These are phyloP conservation scores for Leuciscus waleckii DNA, from an alignment of 2,797 vertebrate species.

Conservation along the genomic window DNA sequence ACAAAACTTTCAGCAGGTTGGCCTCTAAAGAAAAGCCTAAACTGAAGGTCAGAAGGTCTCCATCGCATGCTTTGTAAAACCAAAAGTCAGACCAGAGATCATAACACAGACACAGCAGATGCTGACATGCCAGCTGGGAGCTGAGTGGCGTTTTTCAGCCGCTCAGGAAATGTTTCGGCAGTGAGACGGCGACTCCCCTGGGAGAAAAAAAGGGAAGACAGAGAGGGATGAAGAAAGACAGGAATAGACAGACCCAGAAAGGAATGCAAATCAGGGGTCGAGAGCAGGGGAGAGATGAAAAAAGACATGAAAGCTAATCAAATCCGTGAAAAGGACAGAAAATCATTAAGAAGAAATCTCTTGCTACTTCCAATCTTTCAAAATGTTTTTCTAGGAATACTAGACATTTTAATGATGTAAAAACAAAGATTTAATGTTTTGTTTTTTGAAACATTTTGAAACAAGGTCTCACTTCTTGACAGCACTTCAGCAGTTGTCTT, in stretches of 20 bases:
- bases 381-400: conserved; percentile 4
- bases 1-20: conserved; percentile 17
- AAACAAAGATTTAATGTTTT: neutral
- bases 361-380: neutral
- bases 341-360: neutral
- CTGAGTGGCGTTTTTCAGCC: conserved; percentile 66
- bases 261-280: conserved; percentile 33
- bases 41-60: conserved; percentile 29
- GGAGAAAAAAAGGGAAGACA: conserved; percentile 39
- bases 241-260: conserved; percentile 37
- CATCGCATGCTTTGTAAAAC: conserved; percentile 21
- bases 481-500: conserved; percentile 14
- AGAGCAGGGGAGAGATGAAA: conserved; percentile 10
- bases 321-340: neutral
- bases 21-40: conserved; percentile 21
- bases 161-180: conserved; percentile 81
- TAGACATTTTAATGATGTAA: neutral
- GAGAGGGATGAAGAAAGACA: conserved; percentile 29
- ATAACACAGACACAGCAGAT: conserved; percentile 68
- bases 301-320: conserved; percentile 22
- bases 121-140: conserved; percentile 69
- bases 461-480: neutral
- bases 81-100: conserved; percentile 62
- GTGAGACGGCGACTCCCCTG: conserved; percentile 72
- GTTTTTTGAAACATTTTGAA: neutral